A percentile compares a stretch with the other conserved stretches of the same genome.
Evolutionary conservation across 1,140 invertebrate genomes (phyloP).

Genomic region (Drosophila lowei): DNA sequence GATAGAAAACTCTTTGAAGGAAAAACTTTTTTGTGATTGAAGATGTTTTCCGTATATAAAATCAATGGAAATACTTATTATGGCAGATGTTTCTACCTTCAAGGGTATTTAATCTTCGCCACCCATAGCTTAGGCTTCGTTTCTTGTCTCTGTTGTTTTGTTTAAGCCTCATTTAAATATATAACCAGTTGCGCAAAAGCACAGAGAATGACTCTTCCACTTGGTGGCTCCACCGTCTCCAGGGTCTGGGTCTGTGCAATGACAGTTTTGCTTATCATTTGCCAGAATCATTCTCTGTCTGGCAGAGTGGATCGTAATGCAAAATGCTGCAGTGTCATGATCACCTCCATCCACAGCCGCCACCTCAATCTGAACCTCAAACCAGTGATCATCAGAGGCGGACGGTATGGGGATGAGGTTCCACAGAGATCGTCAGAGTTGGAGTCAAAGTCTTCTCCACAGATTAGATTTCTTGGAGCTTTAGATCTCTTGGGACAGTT

Average conservation of each 20-base stretch:
- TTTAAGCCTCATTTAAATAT: constrained; percentile 57
- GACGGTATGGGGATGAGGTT: no score
- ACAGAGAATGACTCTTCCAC: constrained; percentile 1
- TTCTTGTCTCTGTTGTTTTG: constrained; percentile 19
- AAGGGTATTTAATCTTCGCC: not conserved
- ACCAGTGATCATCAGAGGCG: not conserved
- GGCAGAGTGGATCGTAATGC: constrained; percentile 26
- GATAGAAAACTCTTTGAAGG: no score
- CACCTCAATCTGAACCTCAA: no score
- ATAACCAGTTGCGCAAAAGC: constrained; percentile 61
- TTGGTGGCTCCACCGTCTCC: not conserved
- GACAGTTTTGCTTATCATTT: constrained; percentile 79
- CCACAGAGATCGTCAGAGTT: constrained; percentile 8
- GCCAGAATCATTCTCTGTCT: constrained; percentile 52
- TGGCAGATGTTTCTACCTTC: not conserved
- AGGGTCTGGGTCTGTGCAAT: constrained; percentile 24
- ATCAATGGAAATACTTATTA: no score
- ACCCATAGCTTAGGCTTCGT: not conserved
- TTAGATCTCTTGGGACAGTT: constrained; percentile 17
- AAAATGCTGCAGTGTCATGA: constrained; percentile 52
- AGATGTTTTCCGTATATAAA: no score
- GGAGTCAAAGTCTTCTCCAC: not conserved
- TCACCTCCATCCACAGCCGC: constrained; percentile 24
- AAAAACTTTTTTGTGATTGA: no score
- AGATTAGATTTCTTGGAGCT: constrained; percentile 8